A percentile compares a stretch with the other conserved stretches of the same genome.
phyloP scores from a whole-genome alignment of 2,113 vertebrate species.

The Pardalotus punctatus region DNA sequence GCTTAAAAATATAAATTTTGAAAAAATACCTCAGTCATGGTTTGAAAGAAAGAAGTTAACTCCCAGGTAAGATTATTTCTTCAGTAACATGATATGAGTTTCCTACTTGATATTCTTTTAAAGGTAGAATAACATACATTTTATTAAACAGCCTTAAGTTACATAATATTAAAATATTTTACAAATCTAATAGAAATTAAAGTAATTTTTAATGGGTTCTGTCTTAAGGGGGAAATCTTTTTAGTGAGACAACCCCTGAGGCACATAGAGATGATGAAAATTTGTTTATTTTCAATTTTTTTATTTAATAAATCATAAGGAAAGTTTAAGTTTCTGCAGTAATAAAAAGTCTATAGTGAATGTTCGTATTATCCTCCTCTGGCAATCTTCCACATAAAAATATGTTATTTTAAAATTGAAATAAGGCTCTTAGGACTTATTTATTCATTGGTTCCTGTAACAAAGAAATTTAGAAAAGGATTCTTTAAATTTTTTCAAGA shows the following conservation, averaged over 20 bases:
- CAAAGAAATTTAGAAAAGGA: accelerated
- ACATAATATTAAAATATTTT: background rate
- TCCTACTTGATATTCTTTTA: background rate
- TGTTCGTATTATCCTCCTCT: background rate
- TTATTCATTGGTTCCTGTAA: background rate
- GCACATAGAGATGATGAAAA: background rate
- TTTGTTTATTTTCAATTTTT: background rate
- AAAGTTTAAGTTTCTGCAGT: background rate
- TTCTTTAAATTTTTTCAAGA: background rate
- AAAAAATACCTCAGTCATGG: background rate
- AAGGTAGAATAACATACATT: background rate
- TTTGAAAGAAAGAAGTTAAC: background rate
- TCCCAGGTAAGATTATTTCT: background rate
- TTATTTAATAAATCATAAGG: background rate
- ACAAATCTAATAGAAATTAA: background rate
- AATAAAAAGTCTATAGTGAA: background rate
- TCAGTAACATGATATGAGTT: background rate
- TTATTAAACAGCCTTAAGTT: background rate
- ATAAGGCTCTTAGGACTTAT: background rate
- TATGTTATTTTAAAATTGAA: background rate
- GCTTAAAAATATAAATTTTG: background rate
- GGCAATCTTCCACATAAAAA: background rate
- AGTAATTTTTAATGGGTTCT: background rate
- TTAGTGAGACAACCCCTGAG: background rate
- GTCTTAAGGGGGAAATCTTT: background rate